Base-by-base conservation (phyloP, 1,140 invertebrate species). In the Drosophila pruinosa region DNA sequence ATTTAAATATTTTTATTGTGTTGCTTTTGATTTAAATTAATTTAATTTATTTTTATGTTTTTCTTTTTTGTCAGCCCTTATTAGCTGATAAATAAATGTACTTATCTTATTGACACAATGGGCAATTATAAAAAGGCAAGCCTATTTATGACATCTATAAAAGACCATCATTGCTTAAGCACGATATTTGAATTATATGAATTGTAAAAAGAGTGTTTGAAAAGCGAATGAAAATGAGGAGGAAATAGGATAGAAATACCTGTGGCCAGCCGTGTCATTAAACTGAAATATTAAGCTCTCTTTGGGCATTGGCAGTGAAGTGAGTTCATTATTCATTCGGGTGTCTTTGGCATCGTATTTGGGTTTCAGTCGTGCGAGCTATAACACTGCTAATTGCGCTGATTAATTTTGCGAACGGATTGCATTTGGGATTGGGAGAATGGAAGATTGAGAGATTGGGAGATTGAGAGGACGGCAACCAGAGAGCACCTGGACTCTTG, bases 331-430 rank as follows among this genome's bases (percentile, higher is more conserved):
- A 73, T 28, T 68, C 54, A 68, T 28, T 28, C 19, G 19, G 39
- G 24, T n/a, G n/a, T 45, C 17, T 34, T n/a, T 43, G 31, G 26
- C 41, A 17, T 65, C 50, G 58, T n/a, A 63, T 70, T 71, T 57
- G 68, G 43, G 53, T 52, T 56, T 50, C 61, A 65, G 19, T 56
- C 52, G 36, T 43, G 59, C 39, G 38, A 19, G 17, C 3, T n/a
- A 15, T n/a, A 14, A 31, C 34, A 12, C 45, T 62, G 54, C 72
- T 83, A 83, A 83, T 83, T 83, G 75, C 61, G 28, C 67, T 83
- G 79, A 83, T 83, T 83, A 78, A 83, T 85, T 73, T 82, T 59
- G 36, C 34, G 74, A 78, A 72, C 52, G 68, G 68, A 65, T 71
- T 71, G 61, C 56, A 26, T 31, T 38, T 41, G 36, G 36, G 36